Base-by-base conservation (phyloP, 2,888 invertebrate genomes). In the Alitta virens region DNA sequence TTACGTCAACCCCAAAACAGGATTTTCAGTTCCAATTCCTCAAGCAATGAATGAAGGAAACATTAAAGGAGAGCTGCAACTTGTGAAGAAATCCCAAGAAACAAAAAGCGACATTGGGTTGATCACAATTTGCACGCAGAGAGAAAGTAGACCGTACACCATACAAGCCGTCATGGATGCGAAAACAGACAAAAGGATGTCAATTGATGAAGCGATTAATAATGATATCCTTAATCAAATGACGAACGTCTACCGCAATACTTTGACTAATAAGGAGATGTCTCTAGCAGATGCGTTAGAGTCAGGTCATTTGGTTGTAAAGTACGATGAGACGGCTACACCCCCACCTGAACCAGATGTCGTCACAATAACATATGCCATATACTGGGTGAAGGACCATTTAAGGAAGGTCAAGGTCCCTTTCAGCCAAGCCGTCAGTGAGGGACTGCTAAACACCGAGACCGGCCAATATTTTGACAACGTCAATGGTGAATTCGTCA, bases 61-160 rank as follows among this genome's bases (percentile, higher is more conserved):
- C 9, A 71, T 79, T 12, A 63, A 69, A 3, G 74, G 78, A 40
- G 71, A 75, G 49, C 72, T 74, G 55, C 72, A 74, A 42, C 71
- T 75, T 7, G 72, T 70, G 56, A 68, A 68, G 65, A 74, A 72
- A 60, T 72, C 77, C 23, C 65, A 72, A n/a, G 78, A 80, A 61
- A 78, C 78, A 68, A 73, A 74, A 42, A 73, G 77, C 3, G 75
- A 78, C 0, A 74, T 76, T 53, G 81, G 80, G 9, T 68, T 81
- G n/a, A 75, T 81, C 43, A 78, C 78, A 14, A 72, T 81, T n/a
- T 78, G 76, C 66, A 76, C 76, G 5, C 72, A 71, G 25, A 2
- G 69, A 62, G 62, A 78, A 74, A 40, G 18, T 12, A 40, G 60
- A 2, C 60, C 60, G 9, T 60, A 60, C 43, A 54, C 60, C 14